Percentiles rank a stretch among this genome's conserved stretches.
Conservation (phyloP, 1,140 invertebrate genomes). For the Thaumetopoea pityocampa region DNA sequence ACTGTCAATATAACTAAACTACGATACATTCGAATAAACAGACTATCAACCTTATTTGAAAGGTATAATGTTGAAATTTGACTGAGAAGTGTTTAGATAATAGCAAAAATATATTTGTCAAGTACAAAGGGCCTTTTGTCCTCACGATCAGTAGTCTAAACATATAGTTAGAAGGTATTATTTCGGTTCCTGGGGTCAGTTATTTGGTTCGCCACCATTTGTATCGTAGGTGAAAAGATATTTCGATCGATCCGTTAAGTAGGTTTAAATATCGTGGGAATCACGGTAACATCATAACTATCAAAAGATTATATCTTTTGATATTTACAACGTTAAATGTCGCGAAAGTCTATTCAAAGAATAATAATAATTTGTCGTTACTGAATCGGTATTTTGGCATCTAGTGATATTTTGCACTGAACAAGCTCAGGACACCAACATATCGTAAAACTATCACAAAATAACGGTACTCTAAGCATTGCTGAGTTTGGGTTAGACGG, state of each 20-base stretch:
- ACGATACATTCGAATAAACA: constrained; percentile 1
- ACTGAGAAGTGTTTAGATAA: not conserved
- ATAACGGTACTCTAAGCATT: too few relatives aligned
- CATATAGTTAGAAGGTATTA: constrained; percentile 41
- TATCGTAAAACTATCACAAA: too few relatives aligned
- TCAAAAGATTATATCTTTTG: constrained; percentile 4
- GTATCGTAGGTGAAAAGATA: constrained; percentile 41
- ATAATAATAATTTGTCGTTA: too few relatives aligned
- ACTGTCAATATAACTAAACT: constrained; percentile 23
- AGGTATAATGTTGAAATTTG: constrained; percentile 19
- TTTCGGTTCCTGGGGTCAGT: constrained; percentile 51
- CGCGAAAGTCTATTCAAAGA: too few relatives aligned
- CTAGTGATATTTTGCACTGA: too few relatives aligned
- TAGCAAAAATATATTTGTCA: constrained; percentile 19
- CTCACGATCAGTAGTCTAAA: constrained; percentile 43
- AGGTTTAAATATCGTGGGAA: constrained; percentile 31
- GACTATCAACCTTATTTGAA: constrained; percentile 1
- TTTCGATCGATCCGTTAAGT: constrained; percentile 20
- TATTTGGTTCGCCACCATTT: constrained; percentile 32
- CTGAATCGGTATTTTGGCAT: too few relatives aligned
- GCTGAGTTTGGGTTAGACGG: too few relatives aligned
- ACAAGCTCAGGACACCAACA: too few relatives aligned
- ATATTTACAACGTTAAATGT: constrained; percentile 15
- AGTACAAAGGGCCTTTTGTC: constrained; percentile 39
- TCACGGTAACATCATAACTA: constrained; percentile 9